These are phyloP conservation scores for Pelecanus crispus DNA, from an alignment of 2,113 vertebrate genomes.

Conservation along the genomic window DNA sequence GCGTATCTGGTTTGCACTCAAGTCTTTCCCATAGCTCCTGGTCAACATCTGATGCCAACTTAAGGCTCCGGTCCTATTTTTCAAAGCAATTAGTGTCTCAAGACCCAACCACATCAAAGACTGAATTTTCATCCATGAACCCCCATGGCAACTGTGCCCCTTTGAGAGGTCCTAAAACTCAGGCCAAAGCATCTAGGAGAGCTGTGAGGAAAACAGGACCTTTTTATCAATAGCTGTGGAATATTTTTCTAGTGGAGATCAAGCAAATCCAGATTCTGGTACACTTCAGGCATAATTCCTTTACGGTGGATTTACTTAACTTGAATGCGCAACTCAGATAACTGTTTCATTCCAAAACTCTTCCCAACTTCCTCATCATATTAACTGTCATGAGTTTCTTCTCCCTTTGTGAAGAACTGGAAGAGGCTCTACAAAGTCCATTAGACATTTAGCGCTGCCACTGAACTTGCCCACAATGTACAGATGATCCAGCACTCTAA, in stretches of 20 bases:
- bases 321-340: background rate
- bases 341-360: background rate
- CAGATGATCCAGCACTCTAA: background rate
- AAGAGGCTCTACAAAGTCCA: background rate
- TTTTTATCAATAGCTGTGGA: background rate
- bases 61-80: background rate
- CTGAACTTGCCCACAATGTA: rapidly evolving
- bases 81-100: slow-evolving; percentile 44
- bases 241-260: background rate
- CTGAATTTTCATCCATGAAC: background rate
- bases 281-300: background rate
- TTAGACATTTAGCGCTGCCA: background rate
- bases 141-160: background rate
- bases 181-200: background rate
- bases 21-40: background rate
- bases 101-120: background rate
- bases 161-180: background rate
- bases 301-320: background rate
- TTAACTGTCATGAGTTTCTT: background rate
- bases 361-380: background rate
- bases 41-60: background rate
- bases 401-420: background rate
- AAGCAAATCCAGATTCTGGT: background rate
- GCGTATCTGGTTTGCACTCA: background rate
- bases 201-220: background rate